Percentiles rank a stretch among this genome's conserved stretches.
These are phyloP conservation scores for Asteroscopus sphinx DNA, from an alignment of 2,888 invertebrate genomes.

Conservation along the genomic window DNA sequence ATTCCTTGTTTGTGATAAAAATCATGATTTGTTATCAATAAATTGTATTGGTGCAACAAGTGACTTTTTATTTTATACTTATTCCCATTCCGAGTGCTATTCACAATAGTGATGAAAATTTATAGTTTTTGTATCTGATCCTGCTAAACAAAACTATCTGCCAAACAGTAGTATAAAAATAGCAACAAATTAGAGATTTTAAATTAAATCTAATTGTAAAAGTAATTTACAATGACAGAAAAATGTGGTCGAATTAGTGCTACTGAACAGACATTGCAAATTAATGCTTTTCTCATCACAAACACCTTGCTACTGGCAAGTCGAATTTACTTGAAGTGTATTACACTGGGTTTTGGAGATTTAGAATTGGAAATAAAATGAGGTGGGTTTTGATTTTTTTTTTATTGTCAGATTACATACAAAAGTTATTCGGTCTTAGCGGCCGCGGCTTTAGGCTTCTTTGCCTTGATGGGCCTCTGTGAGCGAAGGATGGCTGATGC, in stretches of 20 bases:
- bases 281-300: background rate
- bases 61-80: slow-evolving; percentile 23
- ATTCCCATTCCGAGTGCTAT: background rate
- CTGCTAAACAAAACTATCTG: no score
- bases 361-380: slow-evolving; percentile 46
- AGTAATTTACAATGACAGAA: no score
- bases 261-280: no score
- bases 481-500: slow-evolving; percentile 98
- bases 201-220: no score
- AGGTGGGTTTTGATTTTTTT: slow-evolving; percentile 65
- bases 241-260: no score
- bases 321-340: background rate
- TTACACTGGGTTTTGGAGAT: background rate
- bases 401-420: slow-evolving; percentile 83
- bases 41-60: slow-evolving; percentile 66
- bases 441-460: slow-evolving; percentile 92
- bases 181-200: no score
- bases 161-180: no score
- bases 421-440: slow-evolving; percentile 94
- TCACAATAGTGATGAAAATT: no score
- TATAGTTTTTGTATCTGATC: no score
- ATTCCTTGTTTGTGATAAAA: slow-evolving; percentile 55
- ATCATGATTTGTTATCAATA: slow-evolving; percentile 66
- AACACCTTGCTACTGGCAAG: background rate
- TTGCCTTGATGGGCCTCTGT: slow-evolving; percentile 95